These are phyloP conservation scores for Drosophila bipectinata DNA, from an alignment of 1,140 invertebrate species.

Conservation along the genomic window DNA sequence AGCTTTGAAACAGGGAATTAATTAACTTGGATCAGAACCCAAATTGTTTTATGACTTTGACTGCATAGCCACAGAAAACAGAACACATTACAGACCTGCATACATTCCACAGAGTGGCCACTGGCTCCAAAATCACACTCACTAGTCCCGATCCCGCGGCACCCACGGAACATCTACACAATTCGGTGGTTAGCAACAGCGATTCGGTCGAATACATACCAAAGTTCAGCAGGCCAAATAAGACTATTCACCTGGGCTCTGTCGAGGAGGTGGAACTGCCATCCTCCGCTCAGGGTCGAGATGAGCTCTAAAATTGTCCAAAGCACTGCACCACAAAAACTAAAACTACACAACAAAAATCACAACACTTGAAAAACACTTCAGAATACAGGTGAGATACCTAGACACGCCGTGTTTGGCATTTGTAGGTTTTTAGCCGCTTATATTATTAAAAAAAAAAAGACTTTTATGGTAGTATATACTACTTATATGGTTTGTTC, in stretches of 20 bases:
- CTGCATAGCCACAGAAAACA: constrained; percentile 8
- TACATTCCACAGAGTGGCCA: constrained; percentile 74
- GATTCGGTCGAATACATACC: constrained; percentile 83
- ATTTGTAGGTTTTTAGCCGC: constrained; percentile 3
- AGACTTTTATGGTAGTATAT: background rate
- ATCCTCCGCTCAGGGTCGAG: constrained; percentile 51
- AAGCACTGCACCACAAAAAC: constrained; percentile 34
- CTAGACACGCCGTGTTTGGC: constrained; percentile 36
- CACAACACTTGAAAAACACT: constrained; percentile 55
- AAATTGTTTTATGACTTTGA: constrained; percentile 6
- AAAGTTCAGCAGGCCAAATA: constrained; percentile 68
- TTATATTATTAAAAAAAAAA: background rate
- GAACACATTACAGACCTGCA: constrained; percentile 23
- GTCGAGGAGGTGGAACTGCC: constrained; percentile 74
- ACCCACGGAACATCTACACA: constrained; percentile 55
- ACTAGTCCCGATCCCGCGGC: constrained; percentile 84
- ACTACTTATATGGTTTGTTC: background rate
- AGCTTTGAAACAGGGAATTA: background rate
- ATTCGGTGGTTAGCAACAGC: constrained; percentile 77
- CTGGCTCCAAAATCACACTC: constrained; percentile 83
- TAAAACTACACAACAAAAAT: constrained; percentile 32
- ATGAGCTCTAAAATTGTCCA: constrained; percentile 64
- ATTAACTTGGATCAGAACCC: background rate
- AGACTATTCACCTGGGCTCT: constrained; percentile 72
- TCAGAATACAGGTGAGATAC: constrained; percentile 64